These are phyloP conservation scores for Chymomyza amoena DNA, from an alignment of 2,888 invertebrate genomes.

Conservation along the genomic window DNA sequence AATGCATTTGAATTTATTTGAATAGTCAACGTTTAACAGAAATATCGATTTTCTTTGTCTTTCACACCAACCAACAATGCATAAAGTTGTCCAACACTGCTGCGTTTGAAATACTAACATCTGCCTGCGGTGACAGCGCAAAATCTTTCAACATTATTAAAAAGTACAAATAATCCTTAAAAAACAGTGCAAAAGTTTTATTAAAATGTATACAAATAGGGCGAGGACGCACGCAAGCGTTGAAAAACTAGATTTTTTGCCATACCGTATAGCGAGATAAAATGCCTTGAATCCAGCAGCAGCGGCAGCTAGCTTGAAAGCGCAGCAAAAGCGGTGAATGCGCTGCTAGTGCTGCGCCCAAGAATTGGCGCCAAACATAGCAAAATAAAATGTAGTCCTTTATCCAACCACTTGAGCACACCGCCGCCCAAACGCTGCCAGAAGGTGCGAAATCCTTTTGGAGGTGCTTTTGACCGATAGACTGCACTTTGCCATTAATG, in stretches of 20 bases:
- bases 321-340: slow-evolving; percentile 4
- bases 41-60: too few species aligned
- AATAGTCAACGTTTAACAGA: too few species aligned
- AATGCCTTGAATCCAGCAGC: slow-evolving; percentile 39
- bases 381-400: slow-evolving; percentile 53
- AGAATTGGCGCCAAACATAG: slow-evolving; percentile 53
- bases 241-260: slow-evolving; percentile 43
- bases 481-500: slow-evolving; percentile 82
- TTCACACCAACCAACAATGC: too few species aligned
- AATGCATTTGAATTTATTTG: too few species aligned
- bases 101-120: too few species aligned
- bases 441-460: slow-evolving; percentile 83
- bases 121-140: too few species aligned
- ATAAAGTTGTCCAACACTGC: too few species aligned
- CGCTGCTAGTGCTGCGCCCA: slow-evolving; percentile 37
- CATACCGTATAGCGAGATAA: slow-evolving; percentile 44
- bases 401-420: slow-evolving; percentile 73
- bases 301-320: slow-evolving; percentile 37
- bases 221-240: slow-evolving; percentile 53
- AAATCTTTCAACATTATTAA: background rate
- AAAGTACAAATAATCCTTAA: slow-evolving; percentile 7
- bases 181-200: slow-evolving; percentile 18
- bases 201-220: slow-evolving; percentile 54
- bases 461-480: slow-evolving; percentile 81
- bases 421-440: slow-evolving; percentile 81